A percentile compares a stretch with the other conserved stretches of the same genome.
Evolutionary conservation across 2,888 invertebrate genomes (phyloP).

Genomic region (Trissolcus japonicus): DNA sequence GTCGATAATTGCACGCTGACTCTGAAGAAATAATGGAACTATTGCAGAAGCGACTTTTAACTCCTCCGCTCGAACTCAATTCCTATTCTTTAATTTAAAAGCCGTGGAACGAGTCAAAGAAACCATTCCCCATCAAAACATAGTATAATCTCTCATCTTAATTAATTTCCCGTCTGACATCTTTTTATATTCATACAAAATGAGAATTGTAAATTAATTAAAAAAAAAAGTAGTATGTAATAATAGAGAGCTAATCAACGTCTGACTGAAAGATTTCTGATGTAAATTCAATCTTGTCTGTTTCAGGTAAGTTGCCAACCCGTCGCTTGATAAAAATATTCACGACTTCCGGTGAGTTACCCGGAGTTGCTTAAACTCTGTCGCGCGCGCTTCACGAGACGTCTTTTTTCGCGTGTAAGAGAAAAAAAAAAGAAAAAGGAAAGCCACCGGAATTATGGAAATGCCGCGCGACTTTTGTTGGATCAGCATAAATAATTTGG

Average conservation of each 20-base stretch:
- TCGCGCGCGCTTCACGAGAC: conserved; percentile 8
- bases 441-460: conserved; percentile 6
- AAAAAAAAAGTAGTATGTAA: not conserved
- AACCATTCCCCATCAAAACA: too few relatives aligned
- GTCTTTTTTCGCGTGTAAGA: conserved; percentile 11
- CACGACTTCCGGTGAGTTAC: conserved; percentile 23
- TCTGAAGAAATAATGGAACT: conserved; percentile 24
- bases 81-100: not conserved
- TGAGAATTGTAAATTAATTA: not conserved
- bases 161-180: not conserved
- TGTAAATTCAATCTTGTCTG: conserved; percentile 11
- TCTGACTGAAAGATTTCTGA: not conserved
- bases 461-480: conserved; percentile 12
- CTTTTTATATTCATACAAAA: not conserved
- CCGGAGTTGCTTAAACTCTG: conserved; percentile 6
- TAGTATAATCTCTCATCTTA: not conserved
- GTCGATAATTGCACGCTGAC: conserved; percentile 36
- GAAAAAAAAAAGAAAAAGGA: conserved; percentile 6
- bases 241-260: not conserved
- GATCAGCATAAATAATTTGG: conserved; percentile 41
- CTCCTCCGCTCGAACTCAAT: not conserved
- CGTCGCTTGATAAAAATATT: conserved; percentile 5
- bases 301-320: conserved; percentile 36
- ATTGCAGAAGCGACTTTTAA: conserved; percentile 4
- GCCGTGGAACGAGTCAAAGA: not conserved